Evolutionary conservation across 2,888 invertebrate genomes (phyloP).

Genomic region (Eustalomyia histrio): DNA sequence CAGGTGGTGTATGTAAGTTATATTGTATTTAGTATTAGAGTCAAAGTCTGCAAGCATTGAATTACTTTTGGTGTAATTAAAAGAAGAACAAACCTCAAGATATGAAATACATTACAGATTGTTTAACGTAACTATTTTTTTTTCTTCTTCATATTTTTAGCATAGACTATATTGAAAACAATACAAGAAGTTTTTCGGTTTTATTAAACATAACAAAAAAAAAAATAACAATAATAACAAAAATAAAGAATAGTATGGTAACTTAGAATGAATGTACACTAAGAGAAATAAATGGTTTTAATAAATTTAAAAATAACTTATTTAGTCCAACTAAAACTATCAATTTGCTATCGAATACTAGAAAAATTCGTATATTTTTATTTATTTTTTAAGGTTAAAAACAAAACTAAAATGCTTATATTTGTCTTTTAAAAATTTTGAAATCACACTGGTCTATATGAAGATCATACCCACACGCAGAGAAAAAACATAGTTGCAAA

Average conservation of each 20-base stretch:
- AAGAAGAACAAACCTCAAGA: conserved; percentile 64
- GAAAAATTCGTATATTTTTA: no score
- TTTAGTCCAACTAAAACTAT: no score
- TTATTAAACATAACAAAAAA: conserved; percentile 46
- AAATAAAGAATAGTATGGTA: conserved; percentile 20
- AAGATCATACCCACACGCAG: no score
- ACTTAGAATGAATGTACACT: conserved; percentile 15
- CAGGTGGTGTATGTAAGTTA: neutral
- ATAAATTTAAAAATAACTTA: no score
- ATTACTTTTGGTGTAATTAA: conserved; percentile 56
- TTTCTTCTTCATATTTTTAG: conserved; percentile 14
- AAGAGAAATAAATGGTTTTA: neutral
- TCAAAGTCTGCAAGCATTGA: conserved; percentile 47
- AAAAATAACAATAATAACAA: conserved; percentile 1
- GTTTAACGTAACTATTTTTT: conserved; percentile 31
- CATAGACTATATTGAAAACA: conserved; percentile 34
- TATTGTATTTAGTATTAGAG: neutral
- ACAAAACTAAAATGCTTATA: no score
- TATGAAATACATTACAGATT: conserved; percentile 56
- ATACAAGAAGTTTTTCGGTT: conserved; percentile 60
- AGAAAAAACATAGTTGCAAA: no score
- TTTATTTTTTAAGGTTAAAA: no score
- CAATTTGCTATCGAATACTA: no score
- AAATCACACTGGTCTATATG: no score
- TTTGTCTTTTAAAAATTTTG: no score